Evolutionary conservation across 2,797 vertebrate genomes (phyloP).

Genomic region (Decapterus maruadsi): DNA sequence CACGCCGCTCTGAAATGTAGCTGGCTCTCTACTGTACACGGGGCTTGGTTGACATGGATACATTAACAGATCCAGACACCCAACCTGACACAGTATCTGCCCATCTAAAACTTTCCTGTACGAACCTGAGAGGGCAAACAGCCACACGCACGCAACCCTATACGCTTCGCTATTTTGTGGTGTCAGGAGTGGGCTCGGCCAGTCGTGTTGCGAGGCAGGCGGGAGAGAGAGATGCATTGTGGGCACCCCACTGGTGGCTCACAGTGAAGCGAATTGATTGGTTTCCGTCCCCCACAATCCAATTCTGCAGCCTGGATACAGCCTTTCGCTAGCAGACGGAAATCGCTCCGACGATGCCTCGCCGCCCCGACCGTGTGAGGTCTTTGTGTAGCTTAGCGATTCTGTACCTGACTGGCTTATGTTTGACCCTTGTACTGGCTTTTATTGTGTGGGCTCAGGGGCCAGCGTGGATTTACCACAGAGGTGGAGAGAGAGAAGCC

Average conservation of each 20-base stretch:
- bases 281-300: conserved; percentile 56
- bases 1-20: conserved; percentile 31
- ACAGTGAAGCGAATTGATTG: conserved; percentile 69
- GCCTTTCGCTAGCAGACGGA: conserved; percentile 46
- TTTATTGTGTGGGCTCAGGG: conserved; percentile 15
- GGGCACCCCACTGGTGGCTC: conserved; percentile 47
- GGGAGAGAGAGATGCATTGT: conserved; percentile 20
- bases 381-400: conserved; percentile 32
- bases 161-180: conserved; percentile 57
- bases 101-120: conserved; percentile 68
- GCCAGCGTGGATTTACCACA: conserved; percentile 33
- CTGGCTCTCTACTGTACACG: conserved; percentile 45
- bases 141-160: conserved; percentile 50
- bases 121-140: conserved; percentile 60
- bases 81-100: conserved; percentile 69
- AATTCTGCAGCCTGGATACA: conserved; percentile 51
- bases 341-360: conserved; percentile 42
- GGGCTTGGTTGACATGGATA: conserved; percentile 38
- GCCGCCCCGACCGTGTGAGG: conserved; percentile 17
- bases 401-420: conserved; percentile 43
- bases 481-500: conserved; percentile 3
- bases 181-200: conserved; percentile 50
- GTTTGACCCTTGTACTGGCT: conserved; percentile 37
- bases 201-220: conserved; percentile 21
- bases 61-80: conserved; percentile 62